A percentile compares a stretch with the other conserved stretches of the same genome.
Evolutionary conservation across 2,797 vertebrate genomes (phyloP).

Genomic region (Tapirus indicus): DNA sequence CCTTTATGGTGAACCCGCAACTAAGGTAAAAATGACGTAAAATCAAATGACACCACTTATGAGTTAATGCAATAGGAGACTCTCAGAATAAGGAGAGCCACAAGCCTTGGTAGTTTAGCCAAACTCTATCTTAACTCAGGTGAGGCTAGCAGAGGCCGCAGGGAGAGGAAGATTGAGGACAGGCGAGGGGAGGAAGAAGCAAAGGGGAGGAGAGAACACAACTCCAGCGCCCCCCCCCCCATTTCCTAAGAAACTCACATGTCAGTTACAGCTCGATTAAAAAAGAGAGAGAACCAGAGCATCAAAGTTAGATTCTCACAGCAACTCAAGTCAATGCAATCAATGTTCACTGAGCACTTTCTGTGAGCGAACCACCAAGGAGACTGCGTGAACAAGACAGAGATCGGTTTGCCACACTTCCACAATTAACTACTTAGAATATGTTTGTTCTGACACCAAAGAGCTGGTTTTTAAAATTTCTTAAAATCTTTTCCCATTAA

Average conservation of each 20-base stretch:
- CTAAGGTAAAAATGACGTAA: background rate
- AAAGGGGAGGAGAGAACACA: background rate
- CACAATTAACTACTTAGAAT: background rate
- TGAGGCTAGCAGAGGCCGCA: background rate
- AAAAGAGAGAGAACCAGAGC: background rate
- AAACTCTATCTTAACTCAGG: background rate
- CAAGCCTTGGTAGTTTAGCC: background rate
- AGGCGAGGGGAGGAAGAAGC: background rate
- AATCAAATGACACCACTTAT: background rate
- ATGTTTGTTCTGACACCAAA: background rate
- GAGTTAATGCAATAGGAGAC: slow-evolving; percentile 19
- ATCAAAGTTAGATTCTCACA: background rate
- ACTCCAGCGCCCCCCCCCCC: background rate
- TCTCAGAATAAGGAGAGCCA: background rate
- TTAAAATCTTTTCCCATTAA: background rate
- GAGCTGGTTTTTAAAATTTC: background rate
- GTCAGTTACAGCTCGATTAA: background rate
- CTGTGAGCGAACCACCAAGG: background rate
- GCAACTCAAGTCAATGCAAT: background rate
- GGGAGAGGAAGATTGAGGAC: background rate
- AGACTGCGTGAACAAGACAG: background rate
- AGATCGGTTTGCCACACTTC: background rate
- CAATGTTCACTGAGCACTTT: background rate
- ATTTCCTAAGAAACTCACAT: background rate
- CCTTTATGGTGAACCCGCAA: background rate